These are phyloP conservation scores for Eubucco bourcierii DNA, from an alignment of 2,113 vertebrate genomes.

Conservation along the genomic window DNA sequence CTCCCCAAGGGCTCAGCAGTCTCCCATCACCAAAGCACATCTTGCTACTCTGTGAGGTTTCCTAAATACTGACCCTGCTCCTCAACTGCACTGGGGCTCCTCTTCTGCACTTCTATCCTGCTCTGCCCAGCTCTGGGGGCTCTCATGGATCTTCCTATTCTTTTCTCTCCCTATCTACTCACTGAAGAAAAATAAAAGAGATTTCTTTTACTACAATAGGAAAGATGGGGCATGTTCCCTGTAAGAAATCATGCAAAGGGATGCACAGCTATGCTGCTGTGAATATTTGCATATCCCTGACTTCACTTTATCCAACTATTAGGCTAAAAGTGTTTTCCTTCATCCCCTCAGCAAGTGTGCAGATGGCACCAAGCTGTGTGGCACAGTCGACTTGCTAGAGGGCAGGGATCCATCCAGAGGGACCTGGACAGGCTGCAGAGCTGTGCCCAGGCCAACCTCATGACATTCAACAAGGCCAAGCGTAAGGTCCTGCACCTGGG, in stretches of 20 bases:
- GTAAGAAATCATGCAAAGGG: not conserved
- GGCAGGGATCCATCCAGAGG: no score
- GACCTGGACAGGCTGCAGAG: no score
- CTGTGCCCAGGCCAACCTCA: no score
- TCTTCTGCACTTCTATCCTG: not conserved
- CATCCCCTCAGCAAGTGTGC: no score
- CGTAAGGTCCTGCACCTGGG: no score
- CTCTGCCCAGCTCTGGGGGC: not conserved
- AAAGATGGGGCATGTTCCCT: not conserved
- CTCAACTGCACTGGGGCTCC: not conserved
- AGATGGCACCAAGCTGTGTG: no score
- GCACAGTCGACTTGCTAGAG: no score
- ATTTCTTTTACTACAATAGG: not conserved
- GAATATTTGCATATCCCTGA: not conserved
- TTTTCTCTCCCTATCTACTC: not conserved
- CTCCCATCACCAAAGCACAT: not conserved
- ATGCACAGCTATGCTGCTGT: not conserved
- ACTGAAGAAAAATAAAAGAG: not conserved
- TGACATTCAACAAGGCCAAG: no score
- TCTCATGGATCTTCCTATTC: not conserved
- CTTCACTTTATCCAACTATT: not conserved
- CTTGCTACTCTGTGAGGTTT: accelerated
- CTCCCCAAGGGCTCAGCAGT: not conserved
- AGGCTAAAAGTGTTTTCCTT: not conserved
- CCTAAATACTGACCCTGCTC: not conserved